A percentile compares a stretch with the other conserved stretches of the same genome.
These are phyloP conservation scores for Acyrthosiphon pisum DNA, from an alignment of 1,140 invertebrate genomes.

Conservation along the genomic window DNA sequence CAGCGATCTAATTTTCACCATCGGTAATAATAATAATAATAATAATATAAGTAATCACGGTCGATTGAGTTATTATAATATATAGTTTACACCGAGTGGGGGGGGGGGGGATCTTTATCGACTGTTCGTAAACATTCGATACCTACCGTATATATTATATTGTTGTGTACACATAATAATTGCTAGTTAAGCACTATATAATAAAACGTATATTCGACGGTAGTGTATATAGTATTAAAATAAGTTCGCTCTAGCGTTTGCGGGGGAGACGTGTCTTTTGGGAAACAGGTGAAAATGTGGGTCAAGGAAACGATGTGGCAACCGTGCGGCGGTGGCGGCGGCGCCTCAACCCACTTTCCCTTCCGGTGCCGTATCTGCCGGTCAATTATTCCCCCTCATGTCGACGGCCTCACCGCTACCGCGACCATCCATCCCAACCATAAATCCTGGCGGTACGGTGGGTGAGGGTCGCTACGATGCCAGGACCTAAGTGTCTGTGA, in stretches of 20 bases:
- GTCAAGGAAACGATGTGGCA: slow-evolving; percentile 57
- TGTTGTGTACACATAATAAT: neutral
- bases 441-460: neutral
- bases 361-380: slow-evolving; percentile 52
- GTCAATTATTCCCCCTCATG: slow-evolving; percentile 33
- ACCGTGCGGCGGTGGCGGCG: slow-evolving; percentile 24
- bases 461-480: neutral
- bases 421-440: too few species aligned
- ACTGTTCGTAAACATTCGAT: neutral
- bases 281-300: slow-evolving; percentile 57
- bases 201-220: neutral
- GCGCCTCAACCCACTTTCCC: slow-evolving; percentile 57
- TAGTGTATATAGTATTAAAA: slow-evolving; percentile 13
- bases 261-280: slow-evolving; percentile 46
- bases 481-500: neutral
- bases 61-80: neutral
- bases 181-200: neutral
- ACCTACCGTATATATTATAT: neutral
- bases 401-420: neutral
- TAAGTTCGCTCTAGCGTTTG: neutral
- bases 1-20: neutral
- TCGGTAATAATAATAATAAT: neutral
- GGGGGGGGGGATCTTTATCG: neutral
- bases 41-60: neutral
- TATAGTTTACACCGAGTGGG: too few species aligned